Percentiles rank a stretch among this genome's conserved stretches.
Conservation (phyloP, 2,888 invertebrate species). For the Amiota mariae region DNA sequence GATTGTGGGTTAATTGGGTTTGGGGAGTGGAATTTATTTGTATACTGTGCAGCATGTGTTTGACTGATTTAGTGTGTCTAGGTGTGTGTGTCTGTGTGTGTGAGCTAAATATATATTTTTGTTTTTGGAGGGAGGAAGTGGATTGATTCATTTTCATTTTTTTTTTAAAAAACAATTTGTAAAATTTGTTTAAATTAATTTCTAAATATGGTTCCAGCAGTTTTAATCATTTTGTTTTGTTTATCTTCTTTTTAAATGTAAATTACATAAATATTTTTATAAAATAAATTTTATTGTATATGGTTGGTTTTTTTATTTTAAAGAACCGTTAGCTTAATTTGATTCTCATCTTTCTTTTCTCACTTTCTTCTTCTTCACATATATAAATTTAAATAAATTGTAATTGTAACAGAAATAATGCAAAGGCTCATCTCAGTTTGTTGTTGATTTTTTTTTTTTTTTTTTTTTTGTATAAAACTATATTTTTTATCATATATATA, state of each 20-base stretch:
- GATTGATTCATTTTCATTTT: constrained; percentile 44
- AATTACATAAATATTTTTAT: constrained; percentile 44
- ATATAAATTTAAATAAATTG: constrained; percentile 18
- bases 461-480: constrained; percentile 36
- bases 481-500: constrained; percentile 1
- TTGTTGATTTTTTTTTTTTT: constrained; percentile 41
- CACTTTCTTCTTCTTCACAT: constrained; percentile 37
- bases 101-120: constrained; percentile 6
- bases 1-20: constrained; percentile 15
- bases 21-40: constrained; percentile 19
- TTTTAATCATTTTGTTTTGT: constrained; percentile 40
- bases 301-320: constrained; percentile 53
- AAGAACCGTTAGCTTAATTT: constrained; percentile 51
- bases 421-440: constrained; percentile 40
- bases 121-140: constrained; percentile 50
- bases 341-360: constrained; percentile 41
- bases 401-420: no score
- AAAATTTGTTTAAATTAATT: constrained; percentile 67
- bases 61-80: constrained; percentile 32
- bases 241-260: constrained; percentile 39
- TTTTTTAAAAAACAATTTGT: constrained; percentile 56
- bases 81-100: constrained; percentile 32
- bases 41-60: no score
- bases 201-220: constrained; percentile 50
- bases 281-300: constrained; percentile 47